phyloP scores from a whole-genome alignment of 1,140 invertebrate genomes.

The Pseudomyrmex sp. region DNA sequence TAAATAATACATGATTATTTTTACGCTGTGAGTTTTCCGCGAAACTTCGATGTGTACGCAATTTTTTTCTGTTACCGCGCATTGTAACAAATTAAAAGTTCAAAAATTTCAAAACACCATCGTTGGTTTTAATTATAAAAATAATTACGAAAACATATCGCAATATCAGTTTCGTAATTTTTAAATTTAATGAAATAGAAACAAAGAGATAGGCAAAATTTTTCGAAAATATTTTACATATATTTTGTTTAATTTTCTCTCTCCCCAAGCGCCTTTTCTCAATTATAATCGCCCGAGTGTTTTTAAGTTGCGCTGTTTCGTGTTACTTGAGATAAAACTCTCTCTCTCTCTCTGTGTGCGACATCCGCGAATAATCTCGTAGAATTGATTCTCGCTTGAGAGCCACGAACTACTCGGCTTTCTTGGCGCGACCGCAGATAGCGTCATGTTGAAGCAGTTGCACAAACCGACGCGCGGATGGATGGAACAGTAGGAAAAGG shows the following conservation, averaged over 20 bases:
- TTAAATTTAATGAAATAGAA: background rate
- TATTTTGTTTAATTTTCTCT: background rate
- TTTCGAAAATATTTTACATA: background rate
- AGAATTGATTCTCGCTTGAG: slow-evolving; percentile 43
- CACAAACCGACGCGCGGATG: slow-evolving; percentile 16
- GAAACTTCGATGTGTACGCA: background rate
- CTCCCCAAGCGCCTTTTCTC: background rate
- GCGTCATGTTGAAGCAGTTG: slow-evolving; percentile 22
- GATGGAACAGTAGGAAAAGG: slow-evolving; percentile 30
- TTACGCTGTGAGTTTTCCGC: background rate
- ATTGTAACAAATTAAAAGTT: background rate
- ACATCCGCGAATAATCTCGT: slow-evolving; percentile 37
- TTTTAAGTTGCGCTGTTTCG: background rate
- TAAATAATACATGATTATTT: background rate
- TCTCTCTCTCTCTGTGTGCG: background rate
- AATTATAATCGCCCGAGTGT: background rate
- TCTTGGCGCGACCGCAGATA: slow-evolving; percentile 38
- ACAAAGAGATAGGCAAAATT: background rate
- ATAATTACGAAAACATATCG: background rate
- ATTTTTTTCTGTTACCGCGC: background rate
- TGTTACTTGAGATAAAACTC: background rate
- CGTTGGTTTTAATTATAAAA: background rate
- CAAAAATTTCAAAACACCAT: background rate
- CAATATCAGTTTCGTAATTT: background rate
- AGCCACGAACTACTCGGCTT: slow-evolving; percentile 30